phyloP scores from a whole-genome alignment of 2,888 invertebrate genomes.

The Zaprionus obscuricornis region DNA sequence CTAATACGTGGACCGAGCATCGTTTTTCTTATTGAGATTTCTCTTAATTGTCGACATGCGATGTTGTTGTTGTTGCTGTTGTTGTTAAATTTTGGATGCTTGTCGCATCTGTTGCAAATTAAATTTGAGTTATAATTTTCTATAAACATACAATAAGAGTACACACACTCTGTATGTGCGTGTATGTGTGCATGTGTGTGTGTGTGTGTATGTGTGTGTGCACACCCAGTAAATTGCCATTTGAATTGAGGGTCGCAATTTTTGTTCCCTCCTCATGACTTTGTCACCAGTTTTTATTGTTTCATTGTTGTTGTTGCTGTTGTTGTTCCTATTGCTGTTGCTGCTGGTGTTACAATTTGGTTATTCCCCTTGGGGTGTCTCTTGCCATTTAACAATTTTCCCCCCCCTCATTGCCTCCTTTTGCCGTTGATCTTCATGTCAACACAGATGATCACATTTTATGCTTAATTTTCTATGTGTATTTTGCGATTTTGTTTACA shows the following conservation, averaged over 20 bases:
- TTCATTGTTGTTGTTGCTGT: constrained; percentile 28
- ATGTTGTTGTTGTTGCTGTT: constrained; percentile 29
- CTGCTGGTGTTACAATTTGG: constrained; percentile 74
- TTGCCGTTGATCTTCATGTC: constrained; percentile 82
- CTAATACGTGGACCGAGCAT: constrained; percentile 58
- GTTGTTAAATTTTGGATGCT: constrained; percentile 54
- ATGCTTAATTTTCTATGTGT: constrained; percentile 57
- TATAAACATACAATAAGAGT: constrained; percentile 58
- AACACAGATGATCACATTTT: constrained; percentile 84
- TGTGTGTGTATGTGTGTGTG: constrained; percentile 34
- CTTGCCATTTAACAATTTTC: constrained; percentile 1
- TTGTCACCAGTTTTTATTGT: constrained; percentile 35
- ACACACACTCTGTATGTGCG: too few species aligned
- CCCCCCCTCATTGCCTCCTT: constrained; percentile 9
- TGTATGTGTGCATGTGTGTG: background rate
- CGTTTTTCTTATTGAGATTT: constrained; percentile 28
- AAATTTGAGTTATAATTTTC: constrained; percentile 80
- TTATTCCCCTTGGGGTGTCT: constrained; percentile 55
- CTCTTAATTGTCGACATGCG: constrained; percentile 52
- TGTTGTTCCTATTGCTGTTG: constrained; percentile 35
- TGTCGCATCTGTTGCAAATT: constrained; percentile 82
- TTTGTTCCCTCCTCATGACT: constrained; percentile 39
- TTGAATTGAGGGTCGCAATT: constrained; percentile 67
- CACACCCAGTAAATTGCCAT: constrained; percentile 79
- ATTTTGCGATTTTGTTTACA: constrained; percentile 54